Base-by-base conservation (phyloP, 1,140 invertebrate genomes). In the Eufriesea mexicana region DNA sequence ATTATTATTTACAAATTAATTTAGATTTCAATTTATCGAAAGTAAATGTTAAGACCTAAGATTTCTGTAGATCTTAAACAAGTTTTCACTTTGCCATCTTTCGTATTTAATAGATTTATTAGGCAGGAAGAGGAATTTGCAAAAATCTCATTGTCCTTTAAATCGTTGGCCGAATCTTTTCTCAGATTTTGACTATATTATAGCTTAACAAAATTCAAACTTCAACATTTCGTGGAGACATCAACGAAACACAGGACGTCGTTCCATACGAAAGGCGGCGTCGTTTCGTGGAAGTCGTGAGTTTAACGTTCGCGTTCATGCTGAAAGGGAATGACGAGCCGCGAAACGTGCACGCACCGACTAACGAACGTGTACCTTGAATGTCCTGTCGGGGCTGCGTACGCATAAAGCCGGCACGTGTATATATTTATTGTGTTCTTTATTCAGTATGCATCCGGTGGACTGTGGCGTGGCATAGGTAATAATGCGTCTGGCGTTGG, bases 371-470 rank as follows among this genome's bases (percentile, higher is more conserved):
- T 67, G 66, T 25, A 28, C 77, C 25, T 72, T 12, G 57, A 79
- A 79, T 72, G 70, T 61, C 18, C 16, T 55, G 49, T 7, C 51
- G 28, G 23, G 45, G 5, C 14, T 54, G 55, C 51, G 45, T 55
- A 62, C 55, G 59, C 49, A 72, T 68, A 68, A 61, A 59, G 14
- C 9, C 47, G 70, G 61, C 78, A 54, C 55, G 62, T 76, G 83
- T 62, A 28, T 55, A 51, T 68, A 84, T 70, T 83, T 79, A 71
- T 76, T 28, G n/a, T 12, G n/a, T 81, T 75, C 51, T 81, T 81
- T 81, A 84, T 84, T 84, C 83, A 25, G 61, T 70, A 68, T 59
- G 83, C 83, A 67, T 81, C 70, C 71, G 64, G 57, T 25, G 59
- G 18, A 45, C 64, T 68, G 78, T 35, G 35, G 35, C 70, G 23